phyloP scores from a whole-genome alignment of 2,797 vertebrate species.

The Oryzias sinensis region DNA sequence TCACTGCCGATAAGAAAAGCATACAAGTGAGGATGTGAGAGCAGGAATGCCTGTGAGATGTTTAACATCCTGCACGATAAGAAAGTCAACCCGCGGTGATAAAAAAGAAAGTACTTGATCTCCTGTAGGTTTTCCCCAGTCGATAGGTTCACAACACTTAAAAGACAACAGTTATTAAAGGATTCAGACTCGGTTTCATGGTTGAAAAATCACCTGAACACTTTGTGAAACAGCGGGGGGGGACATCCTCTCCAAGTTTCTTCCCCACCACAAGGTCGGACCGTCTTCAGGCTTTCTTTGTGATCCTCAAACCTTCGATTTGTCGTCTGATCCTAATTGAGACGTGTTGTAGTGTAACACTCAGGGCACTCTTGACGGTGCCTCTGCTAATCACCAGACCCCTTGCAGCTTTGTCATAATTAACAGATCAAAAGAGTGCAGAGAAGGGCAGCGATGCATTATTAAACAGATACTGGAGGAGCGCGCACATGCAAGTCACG shows the following conservation, averaged over 20 bases:
- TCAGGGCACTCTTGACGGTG: slow-evolving; percentile 44
- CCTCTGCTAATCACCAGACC: slow-evolving; percentile 61
- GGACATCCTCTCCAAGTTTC: slow-evolving; percentile 1
- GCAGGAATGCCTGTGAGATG: no score
- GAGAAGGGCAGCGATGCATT: slow-evolving; percentile 63
- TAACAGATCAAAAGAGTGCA: slow-evolving; percentile 67
- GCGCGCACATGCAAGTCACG: slow-evolving; percentile 21
- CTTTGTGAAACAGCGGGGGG: slow-evolving; percentile 1
- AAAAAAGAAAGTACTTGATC: no score
- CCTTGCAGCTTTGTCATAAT: slow-evolving; percentile 63
- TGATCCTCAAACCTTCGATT: slow-evolving; percentile 48
- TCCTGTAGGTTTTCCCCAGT: no score
- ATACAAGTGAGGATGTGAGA: neutral
- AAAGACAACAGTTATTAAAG: neutral
- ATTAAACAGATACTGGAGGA: slow-evolving; percentile 50
- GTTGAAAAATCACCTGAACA: slow-evolving; percentile 14
- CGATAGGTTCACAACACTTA: neutral
- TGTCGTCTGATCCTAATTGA: slow-evolving; percentile 52
- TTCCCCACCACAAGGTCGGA: slow-evolving; percentile 9
- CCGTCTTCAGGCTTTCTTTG: slow-evolving; percentile 37
- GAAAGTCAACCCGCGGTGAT: no score
- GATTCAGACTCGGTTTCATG: neutral
- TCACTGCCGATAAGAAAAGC: no score
- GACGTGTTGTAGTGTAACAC: slow-evolving; percentile 37
- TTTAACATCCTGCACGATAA: no score